phyloP scores from a whole-genome alignment of 2,888 invertebrate species.

The Strigamia maritima region DNA sequence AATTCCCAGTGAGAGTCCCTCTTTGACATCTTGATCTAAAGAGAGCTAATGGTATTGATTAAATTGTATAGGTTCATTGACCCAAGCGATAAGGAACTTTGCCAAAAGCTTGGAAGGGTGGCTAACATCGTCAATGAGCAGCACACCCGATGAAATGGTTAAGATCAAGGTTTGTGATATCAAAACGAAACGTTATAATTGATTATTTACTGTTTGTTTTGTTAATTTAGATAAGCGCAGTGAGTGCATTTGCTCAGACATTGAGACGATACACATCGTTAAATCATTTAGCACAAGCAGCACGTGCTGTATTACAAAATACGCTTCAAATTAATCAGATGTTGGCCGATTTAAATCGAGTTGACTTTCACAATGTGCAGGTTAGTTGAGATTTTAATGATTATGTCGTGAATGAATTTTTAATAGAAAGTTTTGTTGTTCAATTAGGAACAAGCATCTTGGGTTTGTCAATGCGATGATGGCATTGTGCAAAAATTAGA shows the following conservation, averaged over 20 bases:
- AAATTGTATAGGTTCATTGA: constrained; percentile 65
- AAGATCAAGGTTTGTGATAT: constrained; percentile 68
- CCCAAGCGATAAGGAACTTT: constrained; percentile 88
- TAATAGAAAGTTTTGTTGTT: constrained; percentile 20
- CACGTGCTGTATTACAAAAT: constrained; percentile 92
- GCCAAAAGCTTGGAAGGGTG: constrained; percentile 89
- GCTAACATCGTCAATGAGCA: constrained; percentile 75
- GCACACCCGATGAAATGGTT: constrained; percentile 75
- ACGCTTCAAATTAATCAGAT: constrained; percentile 93
- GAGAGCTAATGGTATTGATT: constrained; percentile 21
- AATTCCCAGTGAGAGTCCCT: constrained; percentile 71
- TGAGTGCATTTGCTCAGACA: constrained; percentile 90
- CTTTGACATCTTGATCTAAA: constrained; percentile 13
- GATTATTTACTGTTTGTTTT: constrained; percentile 29
- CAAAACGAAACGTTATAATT: constrained; percentile 19
- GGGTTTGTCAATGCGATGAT: constrained; percentile 95
- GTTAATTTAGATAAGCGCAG: constrained; percentile 62
- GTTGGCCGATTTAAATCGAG: constrained; percentile 92
- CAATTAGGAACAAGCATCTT: constrained; percentile 69
- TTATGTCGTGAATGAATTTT: neutral
- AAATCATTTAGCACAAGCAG: constrained; percentile 94
- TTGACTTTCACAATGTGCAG: constrained; percentile 95
- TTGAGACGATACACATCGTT: constrained; percentile 92
- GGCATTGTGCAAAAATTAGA: constrained; percentile 79
- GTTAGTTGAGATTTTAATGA: constrained; percentile 48